Base-by-base conservation (phyloP, 2,797 vertebrate genomes). In the Melanotaenia trifasciata region DNA sequence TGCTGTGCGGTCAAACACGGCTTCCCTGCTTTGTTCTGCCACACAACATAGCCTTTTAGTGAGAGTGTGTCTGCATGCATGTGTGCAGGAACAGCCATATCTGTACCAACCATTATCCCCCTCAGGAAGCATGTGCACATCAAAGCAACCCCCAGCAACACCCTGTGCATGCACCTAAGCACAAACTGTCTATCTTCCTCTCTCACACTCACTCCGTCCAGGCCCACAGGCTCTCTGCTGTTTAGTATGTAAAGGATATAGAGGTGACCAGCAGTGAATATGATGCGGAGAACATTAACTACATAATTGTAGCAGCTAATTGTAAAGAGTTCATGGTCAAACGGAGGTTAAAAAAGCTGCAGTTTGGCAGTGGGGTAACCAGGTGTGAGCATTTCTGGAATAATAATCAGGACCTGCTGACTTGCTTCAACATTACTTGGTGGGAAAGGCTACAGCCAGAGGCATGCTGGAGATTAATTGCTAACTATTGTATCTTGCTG, bases 391-490 rank as follows among this genome's bases (percentile, higher is more conserved):
- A 63, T 60, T 76, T 66, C 72, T 73, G 36, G 74, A 83, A 72
- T 64, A 57, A 58, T 51, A 76, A 70, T 76, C 53, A 72, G 36
- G 64, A 64, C 67, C n/a, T 47, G 80, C 76, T 80, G 76, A 76
- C 59, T 67, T 67, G 66, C 64, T 75, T 63, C 50, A 81, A 74
- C 56, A 63, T 70, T 51, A 60, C 33, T 76, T 74, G 11, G 57
- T 45, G 36, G 61, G 71, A 76, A 73, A 81, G 71, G 77, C 67
- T 81, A 54, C 30, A 70, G 43, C 80, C 9, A 10, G 77, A 70
- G 8, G 36, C 63, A 71, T 1, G 72, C 72, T 78, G 79, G 74
- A 64, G 70, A 64, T 86, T 85, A 87, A 90, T 85, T 76, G 79
- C 68, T 3, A 63, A 70, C 70, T 67, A 70, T 58, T 72, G 66